A percentile compares a stretch with the other conserved stretches of the same genome.
phyloP scores from a whole-genome alignment of 2,888 invertebrate species.

The Athripsodes cinereus region DNA sequence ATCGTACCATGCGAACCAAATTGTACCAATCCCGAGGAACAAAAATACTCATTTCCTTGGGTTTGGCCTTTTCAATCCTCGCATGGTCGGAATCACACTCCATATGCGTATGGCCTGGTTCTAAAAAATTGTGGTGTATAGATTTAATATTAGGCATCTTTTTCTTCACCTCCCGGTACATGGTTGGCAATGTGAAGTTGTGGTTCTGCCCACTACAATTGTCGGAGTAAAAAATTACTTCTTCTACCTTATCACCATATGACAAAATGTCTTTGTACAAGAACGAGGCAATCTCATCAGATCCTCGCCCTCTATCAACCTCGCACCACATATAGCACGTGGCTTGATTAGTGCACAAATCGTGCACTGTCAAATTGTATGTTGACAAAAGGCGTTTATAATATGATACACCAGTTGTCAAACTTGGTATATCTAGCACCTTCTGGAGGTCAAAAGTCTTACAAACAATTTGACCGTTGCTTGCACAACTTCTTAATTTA shows the following conservation, averaged over 20 bases:
- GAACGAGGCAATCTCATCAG: neutral
- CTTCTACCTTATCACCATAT: neutral
- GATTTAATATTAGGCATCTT: neutral
- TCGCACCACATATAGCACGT: conserved; percentile 7
- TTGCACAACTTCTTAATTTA: neutral
- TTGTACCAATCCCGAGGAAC: conserved; percentile 1
- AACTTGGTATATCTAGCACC: neutral
- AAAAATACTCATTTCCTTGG: conserved; percentile 4
- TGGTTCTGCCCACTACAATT: conserved; percentile 5
- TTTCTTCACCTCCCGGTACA: neutral
- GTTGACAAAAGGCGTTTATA: neutral
- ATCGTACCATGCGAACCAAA: neutral
- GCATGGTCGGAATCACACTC: conserved; percentile 8
- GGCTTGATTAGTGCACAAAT: conserved; percentile 1
- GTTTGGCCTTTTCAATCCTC: conserved; percentile 4
- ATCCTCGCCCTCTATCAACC: conserved; percentile 1
- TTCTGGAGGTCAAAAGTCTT: conserved; percentile 1
- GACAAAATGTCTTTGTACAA: neutral
- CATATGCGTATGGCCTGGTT: conserved; percentile 3
- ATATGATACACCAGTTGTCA: too few relatives aligned
- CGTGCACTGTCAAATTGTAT: neutral
- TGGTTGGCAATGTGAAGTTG: neutral
- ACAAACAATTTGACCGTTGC: neutral
- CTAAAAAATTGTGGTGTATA: conserved; percentile 1
- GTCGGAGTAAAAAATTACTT: neutral